Base-by-base conservation (phyloP, 1,140 invertebrate species). In the Cyclargus thomasi region DNA sequence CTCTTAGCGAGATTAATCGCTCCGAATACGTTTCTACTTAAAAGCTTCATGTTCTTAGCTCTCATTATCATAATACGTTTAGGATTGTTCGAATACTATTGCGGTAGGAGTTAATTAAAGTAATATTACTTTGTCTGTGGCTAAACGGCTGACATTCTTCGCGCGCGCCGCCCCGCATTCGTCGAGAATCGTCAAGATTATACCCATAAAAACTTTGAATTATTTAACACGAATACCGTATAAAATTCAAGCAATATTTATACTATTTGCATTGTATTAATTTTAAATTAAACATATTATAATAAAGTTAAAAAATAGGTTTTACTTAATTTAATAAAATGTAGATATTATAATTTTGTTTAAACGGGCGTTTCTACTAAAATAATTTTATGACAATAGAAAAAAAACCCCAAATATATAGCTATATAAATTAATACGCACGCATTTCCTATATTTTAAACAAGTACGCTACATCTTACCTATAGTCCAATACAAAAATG, bases 1-100 rank as follows among this genome's bases (percentile, higher is more conserved):
- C 62, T 67, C 53, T 62, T 18, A 63, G 57, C 22, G 65, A 67
- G 67, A 73, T 73, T 67, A 69, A 70, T 71, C 53, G 20, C 64
- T 70, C 65, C 21, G 20, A 53, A 68, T 62, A 63, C 65, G 23
- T 18, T 66, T 20, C 55, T 21, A 59, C 18, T 59, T 47, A 59
- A 59, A 59, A 59, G 55, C 55, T 20, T 59, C 55, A 59, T 59
- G 55, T 59, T 59, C 18, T 21, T 21, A 59, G 20, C 55, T 59
- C 55, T 59, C 55, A 59, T 59, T 59, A 59, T 59, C 55, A 59
- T 59, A 59, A 59, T 59, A 59, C 55, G 55, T 59, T 59, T 59
- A 20, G 55, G 16, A 55, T 55, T 55, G 53, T 59, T 20, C 55
- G 55, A 20, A 59, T 59, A 20, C 55, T 59, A 11, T 59, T 59